Evolutionary conservation across 2,888 invertebrate species (phyloP).

Genomic region (Bellardia pandia): DNA sequence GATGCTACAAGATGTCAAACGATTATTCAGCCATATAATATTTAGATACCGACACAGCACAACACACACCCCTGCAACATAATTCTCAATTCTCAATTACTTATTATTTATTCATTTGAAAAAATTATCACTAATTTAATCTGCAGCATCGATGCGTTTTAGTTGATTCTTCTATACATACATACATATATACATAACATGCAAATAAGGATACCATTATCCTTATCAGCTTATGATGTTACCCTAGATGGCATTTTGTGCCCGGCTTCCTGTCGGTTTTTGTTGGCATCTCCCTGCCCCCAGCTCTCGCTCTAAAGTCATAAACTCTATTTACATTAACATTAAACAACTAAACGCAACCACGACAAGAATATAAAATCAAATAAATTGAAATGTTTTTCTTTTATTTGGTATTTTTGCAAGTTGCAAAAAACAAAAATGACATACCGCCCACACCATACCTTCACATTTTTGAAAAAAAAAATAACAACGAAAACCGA

Average conservation of each 20-base stretch:
- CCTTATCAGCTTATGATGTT: slow-evolving; percentile 76
- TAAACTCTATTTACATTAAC: slow-evolving; percentile 78
- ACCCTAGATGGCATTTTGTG: slow-evolving; percentile 74
- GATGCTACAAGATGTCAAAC: slow-evolving; percentile 1
- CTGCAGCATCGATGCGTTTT: slow-evolving; percentile 72
- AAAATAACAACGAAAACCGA: slow-evolving; percentile 54
- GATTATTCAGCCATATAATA: slow-evolving; percentile 11
- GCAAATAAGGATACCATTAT: slow-evolving; percentile 66
- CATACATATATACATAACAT: not conserved
- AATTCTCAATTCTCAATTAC: slow-evolving; percentile 59
- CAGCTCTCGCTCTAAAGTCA: slow-evolving; percentile 41
- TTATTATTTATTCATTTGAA: slow-evolving; percentile 79
- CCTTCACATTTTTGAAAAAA: not conserved
- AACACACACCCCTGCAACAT: not conserved
- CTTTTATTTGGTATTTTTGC: slow-evolving; percentile 59
- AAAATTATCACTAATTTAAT: slow-evolving; percentile 81
- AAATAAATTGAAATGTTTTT: slow-evolving; percentile 69
- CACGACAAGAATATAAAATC: slow-evolving; percentile 73
- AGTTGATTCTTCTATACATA: not conserved
- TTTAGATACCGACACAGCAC: not conserved
- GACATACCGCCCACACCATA: slow-evolving; percentile 13
- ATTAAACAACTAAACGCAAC: slow-evolving; percentile 75
- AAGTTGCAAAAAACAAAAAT: slow-evolving; percentile 54
- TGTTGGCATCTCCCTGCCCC: not conserved
- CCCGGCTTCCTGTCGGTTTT: slow-evolving; percentile 41